phyloP scores from a whole-genome alignment of 1,140 invertebrate species.

The Trachelipus rathkii region DNA sequence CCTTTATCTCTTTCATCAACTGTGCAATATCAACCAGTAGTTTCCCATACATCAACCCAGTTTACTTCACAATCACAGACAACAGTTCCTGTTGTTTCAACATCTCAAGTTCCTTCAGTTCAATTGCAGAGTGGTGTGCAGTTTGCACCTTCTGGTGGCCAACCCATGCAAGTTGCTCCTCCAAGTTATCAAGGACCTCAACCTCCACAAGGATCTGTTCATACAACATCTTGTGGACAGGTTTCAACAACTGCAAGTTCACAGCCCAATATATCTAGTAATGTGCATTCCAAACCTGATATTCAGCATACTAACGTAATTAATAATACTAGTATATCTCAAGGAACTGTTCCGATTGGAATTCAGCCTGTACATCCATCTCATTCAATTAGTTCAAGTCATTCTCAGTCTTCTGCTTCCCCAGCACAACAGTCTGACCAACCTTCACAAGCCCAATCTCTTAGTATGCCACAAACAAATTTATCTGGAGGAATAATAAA shows the following conservation, averaged over 20 bases:
- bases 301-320: not conserved
- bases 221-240: not conserved
- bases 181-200: not conserved
- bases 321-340: not conserved
- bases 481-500: not conserved
- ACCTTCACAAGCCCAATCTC: not conserved
- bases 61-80: not conserved
- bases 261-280: not conserved
- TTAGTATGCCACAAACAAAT: not conserved
- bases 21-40: not conserved
- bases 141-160: not conserved
- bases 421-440: not conserved
- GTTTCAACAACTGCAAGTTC: not conserved
- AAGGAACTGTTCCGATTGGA: not conserved
- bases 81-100: not conserved
- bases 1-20: slow-evolving; percentile 49
- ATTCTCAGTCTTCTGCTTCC: not conserved
- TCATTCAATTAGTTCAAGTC: not conserved
- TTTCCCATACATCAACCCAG: not conserved
- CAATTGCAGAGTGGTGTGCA: not conserved
- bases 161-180: not conserved
- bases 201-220: slow-evolving; percentile 2
- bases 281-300: slow-evolving; percentile 4
- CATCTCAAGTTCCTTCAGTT: slow-evolving; percentile 3
- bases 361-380: not conserved